Evolutionary conservation across 2,888 invertebrate species (phyloP), one percentile per base, ranked within the genome.

Genomic region (Agriopis leucophaearia): DNA sequence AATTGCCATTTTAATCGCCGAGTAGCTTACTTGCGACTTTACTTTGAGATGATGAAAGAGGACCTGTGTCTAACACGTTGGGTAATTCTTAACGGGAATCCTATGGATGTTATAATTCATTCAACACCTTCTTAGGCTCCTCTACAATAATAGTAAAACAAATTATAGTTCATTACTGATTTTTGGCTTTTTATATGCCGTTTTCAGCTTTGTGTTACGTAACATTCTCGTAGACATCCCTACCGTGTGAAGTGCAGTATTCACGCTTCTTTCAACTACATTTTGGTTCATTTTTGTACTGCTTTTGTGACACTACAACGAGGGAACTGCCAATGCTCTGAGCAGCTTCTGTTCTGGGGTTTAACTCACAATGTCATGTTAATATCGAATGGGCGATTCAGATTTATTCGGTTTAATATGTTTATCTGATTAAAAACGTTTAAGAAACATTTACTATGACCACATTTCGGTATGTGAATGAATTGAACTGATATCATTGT

Each of bases 261-360:
- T 56, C 56, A 57, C 45, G 54, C 54, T 54, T 54, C 16, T 55
- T 55, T 42, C 13, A 13, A 27, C 45, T 27, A 18, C 0, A 18
- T 18, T 55, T 27, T 42, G 13, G 18, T 54, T 54, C 15, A 54
- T 40, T 54, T 55, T 42, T 8, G 8, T 55, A 8, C 8, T 27
- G 55, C 55, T 55, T 55, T 27, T 42, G 27, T 55, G 15, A 52
- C 52, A 36, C 13, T 35, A 13, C 42, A 42, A 55, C 12, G 42
- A 55, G 18, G 42, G 27, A 55, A 42, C 55, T 27, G 55, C 18
- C 55, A 42, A 42, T 38, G 52, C 12, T 18, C 27, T 42, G 13
- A 55, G 2, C 18, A 42, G 42, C 13, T 42, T 42, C 8, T 42
- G 18, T 27, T 38, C 8, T 27, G 13, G 27, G 1, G 13, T 42